Evolutionary conservation across 2,888 invertebrate genomes (phyloP).

Genomic region (Nomada fabriciana): DNA sequence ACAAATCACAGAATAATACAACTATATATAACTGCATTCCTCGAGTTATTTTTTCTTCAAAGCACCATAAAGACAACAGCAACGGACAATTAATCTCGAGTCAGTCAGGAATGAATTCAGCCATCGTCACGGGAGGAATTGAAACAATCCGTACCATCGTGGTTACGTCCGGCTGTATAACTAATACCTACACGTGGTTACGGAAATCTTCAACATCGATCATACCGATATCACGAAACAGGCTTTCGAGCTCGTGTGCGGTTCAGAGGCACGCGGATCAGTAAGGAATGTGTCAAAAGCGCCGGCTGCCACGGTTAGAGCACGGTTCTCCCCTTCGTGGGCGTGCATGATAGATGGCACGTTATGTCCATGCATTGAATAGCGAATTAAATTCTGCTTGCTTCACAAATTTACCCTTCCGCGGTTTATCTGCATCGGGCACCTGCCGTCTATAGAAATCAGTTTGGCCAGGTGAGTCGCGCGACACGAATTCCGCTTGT

Average conservation of each 20-base stretch:
- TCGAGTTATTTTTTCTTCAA: no score
- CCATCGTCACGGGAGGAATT: constrained; percentile 7
- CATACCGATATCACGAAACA: constrained; percentile 31
- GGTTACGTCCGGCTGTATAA: background rate
- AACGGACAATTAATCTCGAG: no score
- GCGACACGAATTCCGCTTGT: background rate
- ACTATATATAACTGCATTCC: no score
- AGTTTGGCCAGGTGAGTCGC: background rate
- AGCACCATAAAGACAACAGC: no score
- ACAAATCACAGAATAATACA: no score
- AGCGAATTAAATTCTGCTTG: constrained; percentile 45
- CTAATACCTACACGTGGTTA: background rate
- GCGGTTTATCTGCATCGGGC: constrained; percentile 32
- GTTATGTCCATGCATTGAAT: constrained; percentile 18
- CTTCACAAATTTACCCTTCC: constrained; percentile 37
- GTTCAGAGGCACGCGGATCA: constrained; percentile 40
- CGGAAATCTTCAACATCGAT: constrained; percentile 50
- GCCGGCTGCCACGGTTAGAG: constrained; percentile 1
- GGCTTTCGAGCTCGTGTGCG: constrained; percentile 22
- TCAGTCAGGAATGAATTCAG: constrained; percentile 34
- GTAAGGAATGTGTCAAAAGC: constrained; percentile 52
- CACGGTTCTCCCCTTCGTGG: constrained; percentile 8
- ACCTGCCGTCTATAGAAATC: constrained; percentile 15
- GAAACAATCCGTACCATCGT: constrained; percentile 26
- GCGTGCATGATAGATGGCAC: constrained; percentile 35